Conservation (phyloP, 92 coral and sea anemone genomes). For the Metridium senile region DNA sequence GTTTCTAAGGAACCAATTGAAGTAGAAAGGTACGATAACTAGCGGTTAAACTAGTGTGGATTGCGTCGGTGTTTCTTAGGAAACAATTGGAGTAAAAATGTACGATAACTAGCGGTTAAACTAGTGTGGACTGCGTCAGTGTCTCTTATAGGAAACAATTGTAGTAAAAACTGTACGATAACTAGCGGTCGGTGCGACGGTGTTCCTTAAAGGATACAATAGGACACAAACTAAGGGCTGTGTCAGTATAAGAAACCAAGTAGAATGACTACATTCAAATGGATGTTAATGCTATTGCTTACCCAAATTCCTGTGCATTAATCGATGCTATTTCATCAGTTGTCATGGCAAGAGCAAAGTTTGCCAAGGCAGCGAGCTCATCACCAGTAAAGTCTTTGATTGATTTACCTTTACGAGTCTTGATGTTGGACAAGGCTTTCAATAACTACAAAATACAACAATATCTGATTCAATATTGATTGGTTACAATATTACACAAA, state of each 20-base stretch:
- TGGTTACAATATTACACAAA: too few species aligned
- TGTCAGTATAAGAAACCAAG: too few species aligned
- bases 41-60: too few species aligned
- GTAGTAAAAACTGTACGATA: neutral
- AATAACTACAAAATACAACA: constrained; percentile 28
- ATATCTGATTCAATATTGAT: neutral
- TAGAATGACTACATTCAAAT: too few species aligned
- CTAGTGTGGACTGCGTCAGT: neutral
- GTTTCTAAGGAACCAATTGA: too few species aligned
- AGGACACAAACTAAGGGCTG: too few species aligned
- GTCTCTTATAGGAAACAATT: neutral
- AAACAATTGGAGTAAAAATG: too few species aligned
- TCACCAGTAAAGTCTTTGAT: constrained; percentile 59
- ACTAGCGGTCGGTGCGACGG: too few species aligned
- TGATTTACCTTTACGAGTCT: constrained; percentile 46
- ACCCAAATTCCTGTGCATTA: constrained; percentile 51
- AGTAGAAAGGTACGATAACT: too few species aligned
- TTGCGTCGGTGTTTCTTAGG: too few species aligned
- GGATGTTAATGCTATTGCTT: too few species aligned
- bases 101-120: neutral
- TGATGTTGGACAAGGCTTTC: constrained; percentile 46
- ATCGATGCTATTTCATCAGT: constrained; percentile 44
- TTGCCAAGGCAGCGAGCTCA: constrained; percentile 64
- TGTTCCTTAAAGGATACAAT: too few species aligned
- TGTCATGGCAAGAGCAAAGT: constrained; percentile 67